These are phyloP conservation scores for Drosophila bipectinata DNA, from an alignment of 1,140 invertebrate genomes.

Conservation along the genomic window DNA sequence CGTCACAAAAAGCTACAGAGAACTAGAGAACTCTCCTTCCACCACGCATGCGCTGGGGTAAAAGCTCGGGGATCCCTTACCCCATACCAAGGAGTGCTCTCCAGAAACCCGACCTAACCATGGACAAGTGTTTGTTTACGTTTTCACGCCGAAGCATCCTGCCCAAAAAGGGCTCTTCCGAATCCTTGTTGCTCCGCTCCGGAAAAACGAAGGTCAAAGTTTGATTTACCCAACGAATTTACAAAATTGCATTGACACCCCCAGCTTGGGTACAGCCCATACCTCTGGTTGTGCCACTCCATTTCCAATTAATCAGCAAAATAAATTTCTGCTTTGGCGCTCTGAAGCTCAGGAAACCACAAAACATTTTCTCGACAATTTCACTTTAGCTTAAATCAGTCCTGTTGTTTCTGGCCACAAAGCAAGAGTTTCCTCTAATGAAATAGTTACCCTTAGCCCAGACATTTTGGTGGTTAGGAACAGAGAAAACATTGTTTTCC, in stretches of 20 bases:
- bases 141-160: constrained; percentile 45
- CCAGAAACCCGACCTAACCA: constrained; percentile 31
- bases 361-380: constrained; percentile 38
- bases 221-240: constrained; percentile 23
- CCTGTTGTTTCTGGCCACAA: constrained; percentile 10
- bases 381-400: constrained; percentile 13
- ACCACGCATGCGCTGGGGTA: constrained; percentile 30
- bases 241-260: constrained; percentile 23
- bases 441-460: constrained; percentile 20
- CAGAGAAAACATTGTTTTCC: constrained; percentile 14
- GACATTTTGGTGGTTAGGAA: constrained; percentile 7
- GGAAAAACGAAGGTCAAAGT: constrained; percentile 40
- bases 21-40: neutral
- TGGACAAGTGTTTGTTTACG: constrained; percentile 77
- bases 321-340: constrained; percentile 24
- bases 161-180: constrained; percentile 6
- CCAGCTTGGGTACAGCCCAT: neutral
- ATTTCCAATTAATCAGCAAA: constrained; percentile 56
- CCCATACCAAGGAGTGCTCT: neutral
- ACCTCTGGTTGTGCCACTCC: neutral
- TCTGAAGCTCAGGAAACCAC: constrained; percentile 14
- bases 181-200: constrained; percentile 36
- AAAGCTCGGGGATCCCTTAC: constrained; percentile 34
- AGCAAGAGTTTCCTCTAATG: constrained; percentile 30
- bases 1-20: constrained; percentile 52